Percentiles rank a stretch among this genome's conserved stretches.
Conservation (phyloP, 2,113 vertebrate species). For the Strigops habroptila region DNA sequence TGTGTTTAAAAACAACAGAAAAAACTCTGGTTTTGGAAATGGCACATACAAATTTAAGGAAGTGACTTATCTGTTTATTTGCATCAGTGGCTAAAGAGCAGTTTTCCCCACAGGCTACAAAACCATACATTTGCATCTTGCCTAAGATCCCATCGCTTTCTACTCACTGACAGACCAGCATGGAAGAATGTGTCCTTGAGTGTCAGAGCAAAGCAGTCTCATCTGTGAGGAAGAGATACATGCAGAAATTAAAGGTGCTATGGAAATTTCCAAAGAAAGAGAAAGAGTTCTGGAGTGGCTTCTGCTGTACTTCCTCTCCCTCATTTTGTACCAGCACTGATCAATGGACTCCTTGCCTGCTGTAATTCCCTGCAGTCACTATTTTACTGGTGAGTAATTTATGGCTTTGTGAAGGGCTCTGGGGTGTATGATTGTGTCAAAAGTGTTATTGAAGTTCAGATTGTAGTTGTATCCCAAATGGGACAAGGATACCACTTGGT, state of each 20-base stretch:
- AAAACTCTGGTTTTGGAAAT: not conserved
- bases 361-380: constrained; percentile 68
- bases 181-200: not conserved
- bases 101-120: constrained; percentile 46
- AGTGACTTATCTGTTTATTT: constrained; percentile 41
- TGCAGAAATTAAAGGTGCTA: not conserved
- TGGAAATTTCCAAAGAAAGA: constrained; percentile 12
- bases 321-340: constrained; percentile 32
- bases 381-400: constrained; percentile 70
- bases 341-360: constrained; percentile 60
- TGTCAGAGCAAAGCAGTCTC: not conserved
- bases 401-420: constrained; percentile 64
- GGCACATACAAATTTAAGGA: constrained; percentile 35
- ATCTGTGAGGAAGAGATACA: not conserved
- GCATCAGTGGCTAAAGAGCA: constrained; percentile 36
- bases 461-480: constrained; percentile 66
- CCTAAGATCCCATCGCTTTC: not conserved
- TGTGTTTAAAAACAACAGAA: constrained; percentile 29
- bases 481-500: constrained; percentile 51
- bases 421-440: constrained; percentile 70
- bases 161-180: not conserved
- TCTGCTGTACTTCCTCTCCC: constrained; percentile 22
- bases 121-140: not conserved
- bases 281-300: not conserved
- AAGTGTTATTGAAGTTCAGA: constrained; percentile 69